A percentile compares a stretch with the other conserved stretches of the same genome.
Conservation (phyloP, 37 sponge, comb jelly and placozoan species). For the Aphrocallistes beatrix region DNA sequence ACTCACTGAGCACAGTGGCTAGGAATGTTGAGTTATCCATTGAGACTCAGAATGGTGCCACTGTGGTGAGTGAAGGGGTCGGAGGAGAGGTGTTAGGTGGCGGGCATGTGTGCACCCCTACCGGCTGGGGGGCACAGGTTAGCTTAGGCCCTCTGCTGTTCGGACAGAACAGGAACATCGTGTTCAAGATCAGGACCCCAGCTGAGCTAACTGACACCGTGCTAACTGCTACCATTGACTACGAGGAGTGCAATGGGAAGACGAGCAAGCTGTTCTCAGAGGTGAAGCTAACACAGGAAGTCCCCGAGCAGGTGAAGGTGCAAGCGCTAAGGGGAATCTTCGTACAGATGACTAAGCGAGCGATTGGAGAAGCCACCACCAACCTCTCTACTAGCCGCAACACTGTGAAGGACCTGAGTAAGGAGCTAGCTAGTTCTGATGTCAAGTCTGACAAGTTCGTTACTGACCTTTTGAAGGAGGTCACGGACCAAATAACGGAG, state of each 20-base stretch:
- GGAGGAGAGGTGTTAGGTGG: background rate
- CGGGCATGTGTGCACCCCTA: background rate
- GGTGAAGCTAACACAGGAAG: background rate
- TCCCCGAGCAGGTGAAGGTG: background rate
- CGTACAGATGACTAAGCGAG: background rate
- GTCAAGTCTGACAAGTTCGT: background rate
- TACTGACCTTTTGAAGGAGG: background rate
- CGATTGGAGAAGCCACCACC: background rate
- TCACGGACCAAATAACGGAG: conserved; percentile 11
- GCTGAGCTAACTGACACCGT: background rate
- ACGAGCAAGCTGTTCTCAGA: background rate
- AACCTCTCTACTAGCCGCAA: background rate
- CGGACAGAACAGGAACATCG: conserved; percentile 12
- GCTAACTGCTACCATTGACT: background rate
- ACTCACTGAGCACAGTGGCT: conserved; percentile 13
- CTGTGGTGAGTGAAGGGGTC: background rate
- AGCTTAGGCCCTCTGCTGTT: background rate
- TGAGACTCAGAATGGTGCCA: background rate
- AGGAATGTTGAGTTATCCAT: background rate
- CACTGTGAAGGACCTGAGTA: background rate
- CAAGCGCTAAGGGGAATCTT: background rate
- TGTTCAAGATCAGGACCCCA: background rate
- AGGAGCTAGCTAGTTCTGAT: background rate
- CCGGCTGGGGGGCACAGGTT: background rate
- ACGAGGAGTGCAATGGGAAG: background rate